phyloP scores from a whole-genome alignment of 2,888 invertebrate genomes.

The Campaea margaritaria region DNA sequence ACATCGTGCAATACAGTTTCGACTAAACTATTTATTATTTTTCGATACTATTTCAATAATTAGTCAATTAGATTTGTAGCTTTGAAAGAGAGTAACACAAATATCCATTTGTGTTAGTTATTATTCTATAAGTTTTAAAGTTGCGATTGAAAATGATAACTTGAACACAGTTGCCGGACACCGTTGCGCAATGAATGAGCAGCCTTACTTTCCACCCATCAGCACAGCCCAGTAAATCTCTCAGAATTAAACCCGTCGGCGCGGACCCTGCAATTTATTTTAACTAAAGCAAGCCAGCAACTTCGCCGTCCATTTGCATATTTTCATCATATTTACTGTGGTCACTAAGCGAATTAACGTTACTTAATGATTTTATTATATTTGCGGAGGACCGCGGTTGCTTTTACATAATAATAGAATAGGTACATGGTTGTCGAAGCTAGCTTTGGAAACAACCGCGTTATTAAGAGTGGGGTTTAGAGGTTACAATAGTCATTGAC shows the following conservation, averaged over 20 bases:
- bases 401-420: slow-evolving; percentile 42
- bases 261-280: slow-evolving; percentile 63
- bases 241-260: slow-evolving; percentile 27
- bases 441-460: neutral
- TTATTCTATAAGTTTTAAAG: too few relatives aligned
- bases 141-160: too few relatives aligned
- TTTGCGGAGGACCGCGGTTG: slow-evolving; percentile 59
- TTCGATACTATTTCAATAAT: too few relatives aligned
- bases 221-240: slow-evolving; percentile 25
- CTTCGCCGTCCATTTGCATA: slow-evolving; percentile 68
- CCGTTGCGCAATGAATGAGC: slow-evolving; percentile 11
- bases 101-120: too few relatives aligned
- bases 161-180: neutral
- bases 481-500: too few relatives aligned
- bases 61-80: too few relatives aligned
- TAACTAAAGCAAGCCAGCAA: slow-evolving; percentile 64
- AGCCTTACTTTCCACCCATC: slow-evolving; percentile 12
- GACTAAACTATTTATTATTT: too few relatives aligned
- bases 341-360: slow-evolving; percentile 73
- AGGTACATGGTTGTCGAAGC: slow-evolving; percentile 3
- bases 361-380: slow-evolving; percentile 73
- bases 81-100: too few relatives aligned
- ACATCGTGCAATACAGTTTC: too few relatives aligned
- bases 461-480: neutral
- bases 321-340: slow-evolving; percentile 73